These are phyloP conservation scores for Morpho helenor DNA, from an alignment of 2,888 invertebrate genomes.

Conservation along the genomic window DNA sequence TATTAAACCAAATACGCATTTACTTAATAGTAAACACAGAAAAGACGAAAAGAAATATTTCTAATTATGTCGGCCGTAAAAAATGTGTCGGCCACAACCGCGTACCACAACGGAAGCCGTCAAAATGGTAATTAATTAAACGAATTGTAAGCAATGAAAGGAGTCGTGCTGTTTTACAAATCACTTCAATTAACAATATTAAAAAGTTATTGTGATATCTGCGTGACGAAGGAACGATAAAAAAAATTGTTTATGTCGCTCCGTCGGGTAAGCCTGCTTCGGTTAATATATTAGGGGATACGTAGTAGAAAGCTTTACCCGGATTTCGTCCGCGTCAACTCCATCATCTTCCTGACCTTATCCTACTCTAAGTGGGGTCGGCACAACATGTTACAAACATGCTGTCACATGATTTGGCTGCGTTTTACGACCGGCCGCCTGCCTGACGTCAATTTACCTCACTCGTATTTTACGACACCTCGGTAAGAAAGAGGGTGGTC, in stretches of 20 bases:
- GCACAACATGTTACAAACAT: too few species aligned
- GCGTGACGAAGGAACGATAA: constrained; percentile 55
- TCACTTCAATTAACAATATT: constrained; percentile 79
- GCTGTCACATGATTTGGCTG: too few species aligned
- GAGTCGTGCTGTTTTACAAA: constrained; percentile 79
- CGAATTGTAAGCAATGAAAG: constrained; percentile 78
- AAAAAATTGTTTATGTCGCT: constrained; percentile 17
- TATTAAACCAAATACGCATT: too few species aligned
- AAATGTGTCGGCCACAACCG: constrained; percentile 54
- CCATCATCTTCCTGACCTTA: too few species aligned
- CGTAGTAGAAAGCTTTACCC: too few species aligned
- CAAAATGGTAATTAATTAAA: constrained; percentile 76
- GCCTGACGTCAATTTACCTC: too few species aligned
- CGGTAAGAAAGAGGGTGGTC: too few species aligned
- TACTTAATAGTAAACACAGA: background rate
- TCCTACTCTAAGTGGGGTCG: too few species aligned
- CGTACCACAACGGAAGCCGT: constrained; percentile 70
- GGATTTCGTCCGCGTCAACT: too few species aligned
- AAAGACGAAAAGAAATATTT: constrained; percentile 21
- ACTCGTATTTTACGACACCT: too few species aligned
- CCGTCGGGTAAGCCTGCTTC: background rate
- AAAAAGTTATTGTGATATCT: constrained; percentile 72
- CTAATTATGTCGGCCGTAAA: constrained; percentile 18
- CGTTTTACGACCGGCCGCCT: too few species aligned
- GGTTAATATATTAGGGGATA: too few species aligned